These are phyloP conservation scores for Onychomys leucogaster DNA, from an alignment of 2,797 vertebrate species.

Conservation along the genomic window DNA sequence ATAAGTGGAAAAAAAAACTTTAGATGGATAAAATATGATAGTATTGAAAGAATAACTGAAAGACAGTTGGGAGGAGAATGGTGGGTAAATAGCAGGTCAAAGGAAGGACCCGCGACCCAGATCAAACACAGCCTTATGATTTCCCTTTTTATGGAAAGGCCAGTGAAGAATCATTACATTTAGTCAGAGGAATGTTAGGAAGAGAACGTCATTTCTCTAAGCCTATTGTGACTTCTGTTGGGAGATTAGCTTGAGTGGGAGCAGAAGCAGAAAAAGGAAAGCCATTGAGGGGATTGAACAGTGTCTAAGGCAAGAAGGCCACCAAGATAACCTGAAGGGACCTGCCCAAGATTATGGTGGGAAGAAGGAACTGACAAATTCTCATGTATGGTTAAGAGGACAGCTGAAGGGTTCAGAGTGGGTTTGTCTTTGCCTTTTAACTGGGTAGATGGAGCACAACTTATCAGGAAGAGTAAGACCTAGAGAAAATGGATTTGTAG, in stretches of 20 bases:
- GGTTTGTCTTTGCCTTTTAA: background rate
- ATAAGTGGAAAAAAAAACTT: background rate
- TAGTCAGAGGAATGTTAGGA: background rate
- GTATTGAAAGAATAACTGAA: background rate
- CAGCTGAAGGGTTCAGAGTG: background rate
- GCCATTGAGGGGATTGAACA: too few species aligned
- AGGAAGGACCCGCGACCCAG: background rate
- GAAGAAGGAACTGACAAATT: background rate
- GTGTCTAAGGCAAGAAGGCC: background rate
- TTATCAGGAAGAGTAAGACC: conserved; percentile 6
- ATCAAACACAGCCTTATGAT: background rate
- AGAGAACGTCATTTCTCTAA: conserved; percentile 5
- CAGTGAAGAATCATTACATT: background rate
- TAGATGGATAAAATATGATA: background rate
- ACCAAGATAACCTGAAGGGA: rapidly evolving
- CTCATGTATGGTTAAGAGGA: background rate
- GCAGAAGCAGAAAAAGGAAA: background rate
- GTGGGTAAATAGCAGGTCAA: background rate
- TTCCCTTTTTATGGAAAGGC: background rate
- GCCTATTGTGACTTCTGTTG: background rate
- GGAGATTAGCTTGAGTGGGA: background rate
- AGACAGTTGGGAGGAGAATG: background rate
- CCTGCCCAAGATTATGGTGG: background rate
- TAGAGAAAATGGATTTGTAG: background rate
- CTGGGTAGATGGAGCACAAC: background rate